These are phyloP conservation scores for Calidris pygmaea DNA, from an alignment of 2,113 vertebrate species.

Conservation along the genomic window DNA sequence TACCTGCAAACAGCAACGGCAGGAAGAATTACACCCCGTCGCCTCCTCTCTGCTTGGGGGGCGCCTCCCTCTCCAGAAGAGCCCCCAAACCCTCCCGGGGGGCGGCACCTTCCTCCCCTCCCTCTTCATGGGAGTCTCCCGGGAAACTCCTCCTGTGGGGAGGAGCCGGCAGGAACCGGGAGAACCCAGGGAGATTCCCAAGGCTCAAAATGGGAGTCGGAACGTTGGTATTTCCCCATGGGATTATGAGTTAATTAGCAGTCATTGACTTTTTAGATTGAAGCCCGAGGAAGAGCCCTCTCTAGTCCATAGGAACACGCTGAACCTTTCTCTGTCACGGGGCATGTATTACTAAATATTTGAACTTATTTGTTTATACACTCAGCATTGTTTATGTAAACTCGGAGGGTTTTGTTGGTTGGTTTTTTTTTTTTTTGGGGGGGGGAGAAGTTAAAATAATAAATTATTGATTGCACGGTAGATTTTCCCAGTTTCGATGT, in stretches of 20 bases:
- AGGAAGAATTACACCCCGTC: background rate
- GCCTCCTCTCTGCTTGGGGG: background rate
- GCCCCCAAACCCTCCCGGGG: background rate
- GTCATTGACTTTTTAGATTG: background rate
- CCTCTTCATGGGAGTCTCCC: background rate
- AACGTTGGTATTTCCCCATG: background rate
- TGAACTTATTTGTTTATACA: background rate
- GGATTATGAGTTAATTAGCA: background rate
- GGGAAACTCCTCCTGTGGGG: slow-evolving; percentile 22
- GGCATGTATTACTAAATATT: too few species aligned
- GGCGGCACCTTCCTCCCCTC: accelerated
- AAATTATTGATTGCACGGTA: too few species aligned
- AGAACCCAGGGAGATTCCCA: background rate
- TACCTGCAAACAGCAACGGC: background rate
- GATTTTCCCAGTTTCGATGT: accelerated
- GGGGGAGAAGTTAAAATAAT: background rate
- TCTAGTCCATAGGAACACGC: accelerated
- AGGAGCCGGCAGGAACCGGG: background rate
- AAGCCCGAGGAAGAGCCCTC: background rate
- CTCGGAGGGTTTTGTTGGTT: background rate
- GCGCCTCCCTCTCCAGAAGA: accelerated
- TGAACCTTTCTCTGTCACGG: background rate
- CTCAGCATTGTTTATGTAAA: background rate
- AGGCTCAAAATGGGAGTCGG: background rate
- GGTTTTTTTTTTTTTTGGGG: too few species aligned